Evolutionary conservation across 2,888 invertebrate species (phyloP), one percentile per base, ranked within the genome.

Genomic region (Subacronicta megacephala): DNA sequence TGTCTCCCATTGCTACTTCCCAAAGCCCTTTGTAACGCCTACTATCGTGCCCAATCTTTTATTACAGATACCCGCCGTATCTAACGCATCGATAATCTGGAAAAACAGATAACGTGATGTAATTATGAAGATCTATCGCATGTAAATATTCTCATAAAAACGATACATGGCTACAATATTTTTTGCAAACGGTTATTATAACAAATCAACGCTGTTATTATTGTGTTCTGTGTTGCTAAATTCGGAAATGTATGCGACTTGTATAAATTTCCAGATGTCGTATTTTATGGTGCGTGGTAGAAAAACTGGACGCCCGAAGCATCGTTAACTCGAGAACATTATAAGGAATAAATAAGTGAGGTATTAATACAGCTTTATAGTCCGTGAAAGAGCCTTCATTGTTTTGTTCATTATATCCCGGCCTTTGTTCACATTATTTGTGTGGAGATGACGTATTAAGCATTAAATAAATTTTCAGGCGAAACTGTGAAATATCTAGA

Each of bases 281-380:
- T 88, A 89, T 85, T 92, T 91, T 91, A 93, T 90, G 92, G 84
- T 82, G 88, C 89, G 86, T 89, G 87, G 84, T 85, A 84, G 83
- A 90, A 92, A 90, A 93, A 90, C 84, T 81, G 88, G 86, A 89
- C 85, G 89, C 85, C 78, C 81, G 83, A 84, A 82, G 85, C 89
- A 85, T 92, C 89, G 92, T 92, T 93, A 92, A 92, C 90, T 90
- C 88, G 91, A 90, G 89, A 93, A 92, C 92, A 92, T 91, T 92
- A 90, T 90, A 90, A 88, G 83, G 85, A 91, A 92, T 92, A 92
- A 91, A 93, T 93, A 92, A 88, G 85, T 89, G 84, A 85, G 82
- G 88, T 90, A 91, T 90, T 90, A 92, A 92, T 92, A 88, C 84
- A 81, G 82, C 85, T 92, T 92, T 92, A 92, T 90, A 92, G 89